These are phyloP conservation scores for Danio tinwini DNA, from an alignment of 2,797 vertebrate genomes.

Conservation along the genomic window DNA sequence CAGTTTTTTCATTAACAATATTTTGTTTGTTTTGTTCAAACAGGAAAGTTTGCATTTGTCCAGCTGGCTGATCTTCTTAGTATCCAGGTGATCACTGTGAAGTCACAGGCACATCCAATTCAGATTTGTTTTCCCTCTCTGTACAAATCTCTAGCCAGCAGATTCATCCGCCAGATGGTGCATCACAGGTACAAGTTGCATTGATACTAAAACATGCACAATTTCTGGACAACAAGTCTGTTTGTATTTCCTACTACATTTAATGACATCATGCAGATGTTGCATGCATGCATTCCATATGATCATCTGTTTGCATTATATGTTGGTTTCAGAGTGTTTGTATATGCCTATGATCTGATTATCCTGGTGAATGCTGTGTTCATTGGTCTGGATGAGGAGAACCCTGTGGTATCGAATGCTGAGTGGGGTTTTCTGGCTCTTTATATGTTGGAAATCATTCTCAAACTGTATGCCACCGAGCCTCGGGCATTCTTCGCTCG, in stretches of 20 bases:
- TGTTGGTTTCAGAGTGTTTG: slow-evolving; percentile 79
- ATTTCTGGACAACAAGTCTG: not conserved
- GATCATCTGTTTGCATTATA: not conserved
- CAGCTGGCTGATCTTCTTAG: slow-evolving; percentile 91
- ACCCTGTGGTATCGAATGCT: slow-evolving; percentile 80
- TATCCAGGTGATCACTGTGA: slow-evolving; percentile 88
- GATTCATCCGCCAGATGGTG: slow-evolving; percentile 77
- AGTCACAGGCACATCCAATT: slow-evolving; percentile 83
- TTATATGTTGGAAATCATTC: slow-evolving; percentile 87
- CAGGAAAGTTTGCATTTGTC: slow-evolving; percentile 87
- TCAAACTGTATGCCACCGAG: slow-evolving; percentile 91
- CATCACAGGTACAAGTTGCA: slow-evolving; percentile 79
- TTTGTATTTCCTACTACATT: not conserved
- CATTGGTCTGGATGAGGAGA: slow-evolving; percentile 90
- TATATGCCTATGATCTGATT: slow-evolving; percentile 86
- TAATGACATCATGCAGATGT: too few relatives aligned
- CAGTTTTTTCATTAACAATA: not conserved
- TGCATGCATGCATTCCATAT: not conserved
- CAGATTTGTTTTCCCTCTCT: slow-evolving; percentile 72
- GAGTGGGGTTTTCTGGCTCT: slow-evolving; percentile 91
- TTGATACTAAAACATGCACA: not conserved
- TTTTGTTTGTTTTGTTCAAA: slow-evolving; percentile 12
- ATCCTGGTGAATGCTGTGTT: slow-evolving; percentile 91
- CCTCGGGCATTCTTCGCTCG: slow-evolving; percentile 85
- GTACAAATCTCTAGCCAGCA: slow-evolving; percentile 81